Conservation (phyloP, 2,888 invertebrate genomes). For the Gandaritis pyraliata region DNA sequence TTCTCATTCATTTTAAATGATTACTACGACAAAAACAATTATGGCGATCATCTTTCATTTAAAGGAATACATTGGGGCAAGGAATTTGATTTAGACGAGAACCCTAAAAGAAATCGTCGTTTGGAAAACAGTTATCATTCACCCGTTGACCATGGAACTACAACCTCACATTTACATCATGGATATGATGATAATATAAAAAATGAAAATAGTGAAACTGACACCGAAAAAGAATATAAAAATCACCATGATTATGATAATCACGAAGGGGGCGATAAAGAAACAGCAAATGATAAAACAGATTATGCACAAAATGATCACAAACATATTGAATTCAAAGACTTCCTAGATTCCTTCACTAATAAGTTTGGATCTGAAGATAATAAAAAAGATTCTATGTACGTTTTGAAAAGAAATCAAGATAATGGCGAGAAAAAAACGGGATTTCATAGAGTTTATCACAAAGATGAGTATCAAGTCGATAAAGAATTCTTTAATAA, state of each 20-base stretch:
- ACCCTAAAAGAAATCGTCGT: slow-evolving; percentile 48
- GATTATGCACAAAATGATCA: slow-evolving; percentile 49
- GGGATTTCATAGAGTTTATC: slow-evolving; percentile 71
- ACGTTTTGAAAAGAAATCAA: slow-evolving; percentile 53
- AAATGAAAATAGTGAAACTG: slow-evolving; percentile 37
- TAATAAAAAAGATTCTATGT: slow-evolving; percentile 57
- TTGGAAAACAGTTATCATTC: slow-evolving; percentile 36
- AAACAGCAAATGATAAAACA: slow-evolving; percentile 48
- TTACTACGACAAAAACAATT: slow-evolving; percentile 61
- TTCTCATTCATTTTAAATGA: slow-evolving; percentile 69
- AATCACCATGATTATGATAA: slow-evolving; percentile 52
- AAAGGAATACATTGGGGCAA: slow-evolving; percentile 64
- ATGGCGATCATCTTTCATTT: slow-evolving; percentile 63
- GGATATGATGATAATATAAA: slow-evolving; percentile 17
- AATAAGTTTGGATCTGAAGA: slow-evolving; percentile 69
- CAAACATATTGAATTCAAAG: slow-evolving; percentile 59
- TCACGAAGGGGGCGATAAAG: slow-evolving; percentile 47
- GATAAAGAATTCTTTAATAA: slow-evolving; percentile 75
- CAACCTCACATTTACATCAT: slow-evolving; percentile 10
- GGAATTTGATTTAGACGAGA: slow-evolving; percentile 52
- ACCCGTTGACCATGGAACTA: slow-evolving; percentile 5
- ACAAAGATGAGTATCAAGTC: slow-evolving; percentile 75
- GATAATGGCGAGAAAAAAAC: slow-evolving; percentile 69
- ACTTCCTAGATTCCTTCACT: slow-evolving; percentile 66
- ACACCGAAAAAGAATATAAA: slow-evolving; percentile 45